Evolutionary conservation across 2,113 vertebrate genomes (phyloP).

Genomic region (Brachyistius frenatus): DNA sequence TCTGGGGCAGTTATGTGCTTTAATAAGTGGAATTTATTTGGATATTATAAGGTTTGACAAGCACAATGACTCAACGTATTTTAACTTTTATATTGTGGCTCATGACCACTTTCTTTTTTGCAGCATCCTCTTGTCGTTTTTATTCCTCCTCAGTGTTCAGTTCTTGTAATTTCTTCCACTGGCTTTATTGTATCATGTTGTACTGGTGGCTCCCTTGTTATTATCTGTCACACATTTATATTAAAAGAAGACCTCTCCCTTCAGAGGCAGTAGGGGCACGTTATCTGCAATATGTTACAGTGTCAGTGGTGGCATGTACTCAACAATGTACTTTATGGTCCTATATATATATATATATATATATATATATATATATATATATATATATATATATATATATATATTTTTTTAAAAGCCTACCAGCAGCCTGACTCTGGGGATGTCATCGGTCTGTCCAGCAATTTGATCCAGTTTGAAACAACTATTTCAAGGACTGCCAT

Average conservation of each 20-base stretch:
- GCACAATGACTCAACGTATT: conserved; percentile 36
- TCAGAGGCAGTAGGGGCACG: conserved; percentile 11
- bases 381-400: no score
- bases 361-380: no score
- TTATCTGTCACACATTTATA: conserved; percentile 44
- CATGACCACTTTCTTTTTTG: conserved; percentile 23
- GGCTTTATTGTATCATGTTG: conserved; percentile 40
- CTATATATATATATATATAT: background rate
- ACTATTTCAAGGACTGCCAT: conserved; percentile 6
- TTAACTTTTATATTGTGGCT: conserved; percentile 36
- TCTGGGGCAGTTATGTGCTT: conserved; percentile 9
- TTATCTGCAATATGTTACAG: conserved; percentile 4
- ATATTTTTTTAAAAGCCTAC: background rate
- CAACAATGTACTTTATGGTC: conserved; percentile 30
- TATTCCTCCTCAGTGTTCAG: conserved; percentile 33
- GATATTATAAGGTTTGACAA: conserved; percentile 47
- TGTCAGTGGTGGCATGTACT: conserved; percentile 20
- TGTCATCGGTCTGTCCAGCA: background rate
- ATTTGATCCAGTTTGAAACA: conserved; percentile 22
- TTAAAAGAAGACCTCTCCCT: conserved; percentile 27
- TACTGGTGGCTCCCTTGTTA: conserved; percentile 39
- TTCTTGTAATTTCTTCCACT: conserved; percentile 25
- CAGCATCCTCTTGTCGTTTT: conserved; percentile 36
- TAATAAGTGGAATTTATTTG: conserved; percentile 38
- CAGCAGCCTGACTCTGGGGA: conserved; percentile 4